A percentile compares a stretch with the other conserved stretches of the same genome.
These are phyloP conservation scores for Puffinus mauretanicus DNA, from an alignment of 2,113 vertebrate species.

Conservation along the genomic window DNA sequence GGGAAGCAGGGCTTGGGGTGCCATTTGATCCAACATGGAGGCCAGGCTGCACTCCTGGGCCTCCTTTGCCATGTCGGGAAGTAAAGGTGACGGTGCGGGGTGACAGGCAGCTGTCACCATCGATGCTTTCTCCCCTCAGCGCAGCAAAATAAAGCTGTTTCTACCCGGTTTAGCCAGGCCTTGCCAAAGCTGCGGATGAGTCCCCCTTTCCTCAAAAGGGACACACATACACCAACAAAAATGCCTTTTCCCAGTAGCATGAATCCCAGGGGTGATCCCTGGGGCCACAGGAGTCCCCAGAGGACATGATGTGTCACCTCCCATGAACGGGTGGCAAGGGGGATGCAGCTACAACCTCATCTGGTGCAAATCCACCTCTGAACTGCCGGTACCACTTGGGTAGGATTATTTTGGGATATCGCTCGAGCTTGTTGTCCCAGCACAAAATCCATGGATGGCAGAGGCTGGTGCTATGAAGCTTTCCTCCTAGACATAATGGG, in stretches of 20 bases:
- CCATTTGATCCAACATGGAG: neutral
- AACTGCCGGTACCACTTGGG: neutral
- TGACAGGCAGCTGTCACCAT: neutral
- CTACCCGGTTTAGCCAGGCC: neutral
- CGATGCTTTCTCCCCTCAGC: neutral
- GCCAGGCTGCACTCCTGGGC: accelerated
- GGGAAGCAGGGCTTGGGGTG: neutral
- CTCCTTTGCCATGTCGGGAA: accelerated
- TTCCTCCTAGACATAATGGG: neutral
- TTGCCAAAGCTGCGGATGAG: neutral
- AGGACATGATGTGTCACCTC: neutral
- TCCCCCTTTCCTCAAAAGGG: neutral
- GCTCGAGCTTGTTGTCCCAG: neutral
- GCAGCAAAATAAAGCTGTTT: neutral
- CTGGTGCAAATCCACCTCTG: neutral
- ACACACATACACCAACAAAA: neutral
- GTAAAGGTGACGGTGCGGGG: neutral
- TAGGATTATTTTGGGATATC: neutral
- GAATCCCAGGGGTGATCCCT: neutral
- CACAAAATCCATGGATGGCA: neutral
- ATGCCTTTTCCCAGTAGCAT: neutral
- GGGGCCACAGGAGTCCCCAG: neutral
- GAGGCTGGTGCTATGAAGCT: neutral
- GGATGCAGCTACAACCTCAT: neutral
- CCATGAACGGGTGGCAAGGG: neutral